phyloP scores from a whole-genome alignment of 2,888 invertebrate species.

The Pycnomerus fuliginosus region DNA sequence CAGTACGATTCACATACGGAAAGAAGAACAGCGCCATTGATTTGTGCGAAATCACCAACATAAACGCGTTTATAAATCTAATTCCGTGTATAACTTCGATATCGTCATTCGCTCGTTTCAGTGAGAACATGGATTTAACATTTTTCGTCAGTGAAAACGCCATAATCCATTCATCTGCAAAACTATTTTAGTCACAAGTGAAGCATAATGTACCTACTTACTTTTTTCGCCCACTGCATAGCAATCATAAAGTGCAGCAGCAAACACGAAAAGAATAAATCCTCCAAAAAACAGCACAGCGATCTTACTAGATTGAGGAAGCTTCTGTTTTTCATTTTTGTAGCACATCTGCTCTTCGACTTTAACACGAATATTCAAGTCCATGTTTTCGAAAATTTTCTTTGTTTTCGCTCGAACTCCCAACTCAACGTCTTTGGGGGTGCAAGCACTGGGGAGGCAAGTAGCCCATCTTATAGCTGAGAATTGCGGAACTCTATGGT shows the following conservation, averaged over 20 bases:
- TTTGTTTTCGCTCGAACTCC: slow-evolving; percentile 56
- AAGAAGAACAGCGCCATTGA: slow-evolving; percentile 70
- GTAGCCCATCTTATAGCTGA: slow-evolving; percentile 68
- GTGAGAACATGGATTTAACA: slow-evolving; percentile 56
- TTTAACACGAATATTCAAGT: slow-evolving; percentile 58
- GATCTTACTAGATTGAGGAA: slow-evolving; percentile 38
- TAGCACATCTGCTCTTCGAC: slow-evolving; percentile 67
- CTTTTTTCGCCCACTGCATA: slow-evolving; percentile 36
- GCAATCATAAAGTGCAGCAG: slow-evolving; percentile 43
- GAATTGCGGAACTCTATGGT: slow-evolving; percentile 68
- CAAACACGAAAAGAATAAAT: slow-evolving; percentile 38
- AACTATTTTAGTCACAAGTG: slow-evolving; percentile 3
- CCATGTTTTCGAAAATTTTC: slow-evolving; percentile 56
- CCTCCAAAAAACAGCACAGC: slow-evolving; percentile 31
- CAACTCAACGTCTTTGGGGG: slow-evolving; percentile 59
- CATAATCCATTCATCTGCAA: slow-evolving; percentile 56
- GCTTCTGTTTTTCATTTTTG: slow-evolving; percentile 29
- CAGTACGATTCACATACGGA: slow-evolving; percentile 66
- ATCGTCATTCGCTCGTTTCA: slow-evolving; percentile 58
- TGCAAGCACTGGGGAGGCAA: slow-evolving; percentile 66
- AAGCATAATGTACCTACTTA: slow-evolving; percentile 27
- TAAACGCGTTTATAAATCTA: slow-evolving; percentile 63
- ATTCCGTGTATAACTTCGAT: slow-evolving; percentile 67
- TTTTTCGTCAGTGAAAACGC: slow-evolving; percentile 67
- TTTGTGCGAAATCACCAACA: slow-evolving; percentile 66